Conservation (phyloP, 2,888 invertebrate genomes). For the Pilophorus perplexus region DNA sequence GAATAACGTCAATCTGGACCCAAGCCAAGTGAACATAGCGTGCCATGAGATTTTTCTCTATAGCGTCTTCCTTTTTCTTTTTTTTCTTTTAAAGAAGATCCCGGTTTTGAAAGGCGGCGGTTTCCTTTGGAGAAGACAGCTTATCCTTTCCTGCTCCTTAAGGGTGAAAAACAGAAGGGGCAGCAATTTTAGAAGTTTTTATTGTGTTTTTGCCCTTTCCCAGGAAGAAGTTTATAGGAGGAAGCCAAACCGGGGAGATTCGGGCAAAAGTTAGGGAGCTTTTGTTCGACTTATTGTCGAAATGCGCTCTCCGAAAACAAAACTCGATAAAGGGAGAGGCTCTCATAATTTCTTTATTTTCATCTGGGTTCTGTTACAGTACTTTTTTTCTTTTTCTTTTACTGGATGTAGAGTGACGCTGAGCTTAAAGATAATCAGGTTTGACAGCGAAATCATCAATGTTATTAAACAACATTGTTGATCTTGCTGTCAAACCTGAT, state of each 20-base stretch:
- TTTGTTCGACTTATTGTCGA: slow-evolving; percentile 10
- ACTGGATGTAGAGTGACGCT: too few relatives aligned
- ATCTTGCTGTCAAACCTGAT: too few relatives aligned
- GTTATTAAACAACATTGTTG: too few relatives aligned
- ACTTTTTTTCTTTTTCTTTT: too few relatives aligned
- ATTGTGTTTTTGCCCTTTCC: slow-evolving; percentile 18
- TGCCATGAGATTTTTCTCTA: slow-evolving; percentile 17
- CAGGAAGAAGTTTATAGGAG: neutral
- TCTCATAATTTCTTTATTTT: neutral
- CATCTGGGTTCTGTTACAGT: neutral
- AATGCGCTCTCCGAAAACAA: slow-evolving; percentile 1
- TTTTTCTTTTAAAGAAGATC: slow-evolving; percentile 21
- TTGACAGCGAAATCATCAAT: too few relatives aligned
- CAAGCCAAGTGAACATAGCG: slow-evolving; percentile 26
- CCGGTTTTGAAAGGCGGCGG: neutral
- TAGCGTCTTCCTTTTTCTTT: neutral
- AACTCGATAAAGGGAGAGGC: neutral
- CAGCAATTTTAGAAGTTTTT: slow-evolving; percentile 41
- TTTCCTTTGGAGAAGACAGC: slow-evolving; percentile 22
- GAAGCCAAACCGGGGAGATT: neutral
- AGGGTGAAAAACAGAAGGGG: slow-evolving; percentile 17
- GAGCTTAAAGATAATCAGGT: too few relatives aligned
- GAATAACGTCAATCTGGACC: slow-evolving; percentile 31
- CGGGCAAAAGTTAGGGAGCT: neutral
- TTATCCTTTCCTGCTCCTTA: slow-evolving; percentile 5